A percentile compares a stretch with the other conserved stretches of the same genome.
phyloP scores from a whole-genome alignment of 1,140 invertebrate genomes.

The Apis cerana region DNA sequence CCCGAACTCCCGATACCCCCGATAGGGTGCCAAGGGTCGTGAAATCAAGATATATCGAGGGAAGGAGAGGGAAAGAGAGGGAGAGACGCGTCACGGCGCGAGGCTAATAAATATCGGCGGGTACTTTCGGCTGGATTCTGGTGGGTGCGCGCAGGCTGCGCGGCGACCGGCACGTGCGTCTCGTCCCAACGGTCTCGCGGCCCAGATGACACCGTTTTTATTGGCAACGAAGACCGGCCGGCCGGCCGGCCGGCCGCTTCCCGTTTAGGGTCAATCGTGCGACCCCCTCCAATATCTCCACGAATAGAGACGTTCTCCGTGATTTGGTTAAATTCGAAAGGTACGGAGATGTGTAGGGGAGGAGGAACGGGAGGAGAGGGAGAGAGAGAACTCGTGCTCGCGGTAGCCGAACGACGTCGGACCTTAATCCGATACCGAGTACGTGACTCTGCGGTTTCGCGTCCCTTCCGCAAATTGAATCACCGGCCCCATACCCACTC shows the following conservation, averaged over 20 bases:
- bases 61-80: too few relatives aligned
- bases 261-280: conserved; percentile 72
- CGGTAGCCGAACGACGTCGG: neutral
- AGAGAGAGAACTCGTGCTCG: too few relatives aligned
- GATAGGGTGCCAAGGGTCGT: conserved; percentile 76
- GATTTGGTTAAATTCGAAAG: conserved; percentile 11
- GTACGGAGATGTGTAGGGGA: neutral
- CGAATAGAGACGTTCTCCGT: neutral
- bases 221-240: conserved; percentile 66
- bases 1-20: conserved; percentile 74
- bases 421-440: conserved; percentile 57
- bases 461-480: conserved; percentile 64
- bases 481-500: conserved; percentile 40
- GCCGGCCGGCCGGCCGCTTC: neutral
- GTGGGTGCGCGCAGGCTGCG: conserved; percentile 37
- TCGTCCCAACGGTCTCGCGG: conserved; percentile 25
- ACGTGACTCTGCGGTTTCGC: conserved; percentile 58
- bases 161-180: conserved; percentile 71
- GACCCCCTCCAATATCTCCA: neutral
- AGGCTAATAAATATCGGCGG: conserved; percentile 72
- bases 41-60: conserved; percentile 80
- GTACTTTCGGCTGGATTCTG: conserved; percentile 43
- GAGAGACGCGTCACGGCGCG: conserved; percentile 10
- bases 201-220: conserved; percentile 77
- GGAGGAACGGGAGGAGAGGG: too few relatives aligned